Base-by-base conservation (phyloP, 2,888 invertebrate genomes). In the Orthonychiurus folsomi region DNA sequence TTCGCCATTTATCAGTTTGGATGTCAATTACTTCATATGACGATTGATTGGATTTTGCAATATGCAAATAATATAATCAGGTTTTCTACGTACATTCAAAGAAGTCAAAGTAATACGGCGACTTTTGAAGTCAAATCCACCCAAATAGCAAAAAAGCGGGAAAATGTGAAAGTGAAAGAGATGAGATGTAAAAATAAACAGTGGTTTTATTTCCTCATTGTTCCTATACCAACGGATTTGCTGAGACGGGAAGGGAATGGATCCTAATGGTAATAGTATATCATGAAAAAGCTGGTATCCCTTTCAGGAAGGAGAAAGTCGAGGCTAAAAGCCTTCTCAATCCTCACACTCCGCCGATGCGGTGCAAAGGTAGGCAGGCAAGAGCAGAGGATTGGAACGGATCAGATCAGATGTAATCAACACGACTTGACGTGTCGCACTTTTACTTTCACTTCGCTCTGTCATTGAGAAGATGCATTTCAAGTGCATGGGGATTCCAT, bases 311-410 rank as follows among this genome's bases (percentile, higher is more conserved):
- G 54, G 28, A 54, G 52, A 52, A 20, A 37, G 15, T 37, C 37
- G 9, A 37, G 37, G 9, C 5, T 5, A 37, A 37, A 37, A 37
- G 15, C 37, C 37, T 37, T 37, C 37, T 37, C 9, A 15, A 37
- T 5, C 15, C 15, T 37, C 9, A 37, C 5, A 9, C n/a, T 3
- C 15, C 12, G 24, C 12, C 3, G 24, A 21, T 12, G 12, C 23
- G 26, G 50, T 18, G 53, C 18, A 59, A 18, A 20, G 27, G 59
- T 58, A 59, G 48, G 53, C 57, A n/a, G 57, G 27, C 24, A 20
- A 23, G 18, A 20, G 50, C 48, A 37, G 54, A 57, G 53, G 62
- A 52, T 53, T 62, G 62, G 58, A 47, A 61, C 52, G 59, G 58
- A 54, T 59, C 55, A 61, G 59, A 64, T 62, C 47, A 58, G 58